These are phyloP conservation scores for Rhynchomys soricoides DNA, from an alignment of 2,113 vertebrate genomes.

Conservation along the genomic window DNA sequence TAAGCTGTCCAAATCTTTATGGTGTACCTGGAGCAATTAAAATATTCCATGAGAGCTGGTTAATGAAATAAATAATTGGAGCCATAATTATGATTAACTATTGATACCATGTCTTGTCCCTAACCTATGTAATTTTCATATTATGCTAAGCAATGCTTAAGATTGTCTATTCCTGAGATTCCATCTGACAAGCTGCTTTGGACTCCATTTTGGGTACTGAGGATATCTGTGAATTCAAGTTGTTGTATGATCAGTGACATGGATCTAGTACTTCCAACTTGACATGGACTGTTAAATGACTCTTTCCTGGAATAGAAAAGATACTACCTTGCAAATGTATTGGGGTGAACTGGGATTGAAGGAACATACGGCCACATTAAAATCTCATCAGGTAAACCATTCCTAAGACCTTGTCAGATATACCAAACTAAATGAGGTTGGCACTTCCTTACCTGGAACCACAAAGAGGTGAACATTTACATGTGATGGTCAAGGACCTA, in stretches of 20 bases:
- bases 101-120: too few relatives aligned
- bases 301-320: neutral
- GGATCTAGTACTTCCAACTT: too few relatives aligned
- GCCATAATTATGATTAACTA: neutral
- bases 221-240: neutral
- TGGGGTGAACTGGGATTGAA: neutral
- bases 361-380: neutral
- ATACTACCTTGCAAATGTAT: neutral
- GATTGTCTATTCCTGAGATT: too few relatives aligned
- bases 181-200: neutral
- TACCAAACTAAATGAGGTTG: neutral
- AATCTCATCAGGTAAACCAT: neutral
- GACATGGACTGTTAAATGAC: neutral
- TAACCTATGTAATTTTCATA: neutral
- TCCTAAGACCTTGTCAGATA: neutral
- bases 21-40: neutral
- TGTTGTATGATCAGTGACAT: neutral
- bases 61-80: neutral
- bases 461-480: neutral
- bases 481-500: neutral
- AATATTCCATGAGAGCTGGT: neutral
- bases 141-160: neutral
- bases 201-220: neutral
- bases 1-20: neutral
- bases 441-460: neutral